Evolutionary conservation across 2,888 invertebrate genomes (phyloP).

Genomic region (Galerucella calmariensis): DNA sequence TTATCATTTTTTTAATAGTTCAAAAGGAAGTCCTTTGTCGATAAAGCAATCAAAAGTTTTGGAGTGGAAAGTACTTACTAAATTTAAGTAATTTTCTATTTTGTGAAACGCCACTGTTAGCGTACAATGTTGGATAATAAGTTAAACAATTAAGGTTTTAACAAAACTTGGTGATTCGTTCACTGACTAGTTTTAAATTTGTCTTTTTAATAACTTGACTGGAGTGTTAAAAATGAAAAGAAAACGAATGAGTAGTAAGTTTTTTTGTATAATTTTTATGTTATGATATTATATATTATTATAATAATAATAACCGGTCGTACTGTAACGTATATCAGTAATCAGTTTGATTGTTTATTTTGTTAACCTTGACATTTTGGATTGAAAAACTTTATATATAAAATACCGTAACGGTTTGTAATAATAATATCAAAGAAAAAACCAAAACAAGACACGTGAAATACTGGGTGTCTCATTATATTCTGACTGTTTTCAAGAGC

Average conservation of each 20-base stretch:
- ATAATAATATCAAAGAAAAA: no score
- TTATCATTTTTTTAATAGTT: background rate
- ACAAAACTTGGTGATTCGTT: background rate
- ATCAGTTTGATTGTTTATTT: background rate
- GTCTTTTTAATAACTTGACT: background rate
- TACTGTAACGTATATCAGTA: background rate
- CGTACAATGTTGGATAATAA: background rate
- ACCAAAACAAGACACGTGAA: no score
- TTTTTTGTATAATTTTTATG: background rate
- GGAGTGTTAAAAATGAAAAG: background rate
- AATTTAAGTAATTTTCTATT: background rate
- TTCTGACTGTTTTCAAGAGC: no score
- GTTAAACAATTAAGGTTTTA: background rate
- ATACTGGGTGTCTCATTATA: no score
- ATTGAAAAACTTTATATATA: background rate
- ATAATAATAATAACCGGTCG: background rate
- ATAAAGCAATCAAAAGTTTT: background rate
- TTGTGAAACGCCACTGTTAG: background rate
- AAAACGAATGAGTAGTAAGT: background rate
- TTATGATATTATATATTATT: background rate
- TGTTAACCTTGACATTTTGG: background rate
- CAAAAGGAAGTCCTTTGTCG: background rate
- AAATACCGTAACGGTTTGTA: background rate
- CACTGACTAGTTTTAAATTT: background rate
- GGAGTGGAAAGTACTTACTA: background rate